phyloP scores from a whole-genome alignment of 2,113 vertebrate species.

The Gymnobelideus leadbeateri region DNA sequence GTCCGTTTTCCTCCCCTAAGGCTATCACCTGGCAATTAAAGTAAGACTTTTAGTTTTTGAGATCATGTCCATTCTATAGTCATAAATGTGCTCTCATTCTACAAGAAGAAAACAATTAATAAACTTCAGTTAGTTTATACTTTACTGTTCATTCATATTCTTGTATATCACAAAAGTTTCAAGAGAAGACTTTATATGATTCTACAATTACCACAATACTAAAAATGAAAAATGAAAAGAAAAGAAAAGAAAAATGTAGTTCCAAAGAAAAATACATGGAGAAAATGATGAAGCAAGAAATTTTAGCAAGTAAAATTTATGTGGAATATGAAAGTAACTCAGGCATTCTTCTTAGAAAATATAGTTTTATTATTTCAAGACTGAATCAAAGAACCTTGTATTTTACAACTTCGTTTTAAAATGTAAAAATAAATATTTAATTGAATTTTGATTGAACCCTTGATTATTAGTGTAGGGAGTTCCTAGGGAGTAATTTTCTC shows the following conservation, averaged over 20 bases:
- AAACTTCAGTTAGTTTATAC: background rate
- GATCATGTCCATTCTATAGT: background rate
- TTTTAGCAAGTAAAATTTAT: background rate
- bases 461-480: background rate
- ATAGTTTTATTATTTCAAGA: background rate
- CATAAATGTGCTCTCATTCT: background rate
- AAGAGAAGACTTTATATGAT: background rate
- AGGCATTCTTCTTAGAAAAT: background rate
- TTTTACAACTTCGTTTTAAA: background rate
- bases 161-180: background rate
- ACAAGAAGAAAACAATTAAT: background rate
- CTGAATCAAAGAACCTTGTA: background rate
- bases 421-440: constrained; percentile 5
- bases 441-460: background rate
- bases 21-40: background rate
- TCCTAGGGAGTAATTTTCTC: background rate
- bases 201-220: background rate
- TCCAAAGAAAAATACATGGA: background rate
- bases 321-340: constrained; percentile 1
- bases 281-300: background rate
- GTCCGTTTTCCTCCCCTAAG: background rate
- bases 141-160: background rate
- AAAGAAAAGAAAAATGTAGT: background rate
- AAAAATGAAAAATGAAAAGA: background rate
- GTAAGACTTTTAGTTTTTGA: background rate